Percentiles rank a stretch among this genome's conserved stretches.
These are phyloP conservation scores for Zaprionus bogoriensis DNA, from an alignment of 2,888 invertebrate species.

Conservation along the genomic window DNA sequence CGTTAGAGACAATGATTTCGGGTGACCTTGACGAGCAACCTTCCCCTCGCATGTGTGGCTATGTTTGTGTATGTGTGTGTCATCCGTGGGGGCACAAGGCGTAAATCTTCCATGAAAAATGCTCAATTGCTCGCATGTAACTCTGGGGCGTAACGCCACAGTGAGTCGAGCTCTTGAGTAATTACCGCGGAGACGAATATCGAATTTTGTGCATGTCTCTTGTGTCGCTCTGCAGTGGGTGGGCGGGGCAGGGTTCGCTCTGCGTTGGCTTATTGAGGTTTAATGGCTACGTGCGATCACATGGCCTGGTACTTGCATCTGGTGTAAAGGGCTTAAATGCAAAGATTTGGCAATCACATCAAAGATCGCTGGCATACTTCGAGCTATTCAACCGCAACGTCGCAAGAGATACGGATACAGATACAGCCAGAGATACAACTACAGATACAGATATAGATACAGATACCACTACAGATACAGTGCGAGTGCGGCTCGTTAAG, in stretches of 20 bases:
- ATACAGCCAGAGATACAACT: constrained; percentile 18
- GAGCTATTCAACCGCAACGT: constrained; percentile 75
- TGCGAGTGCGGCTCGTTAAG: constrained; percentile 19
- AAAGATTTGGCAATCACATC: constrained; percentile 72
- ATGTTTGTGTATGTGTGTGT: constrained; percentile 19
- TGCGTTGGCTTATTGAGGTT: constrained; percentile 37
- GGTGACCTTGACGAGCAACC: constrained; percentile 52
- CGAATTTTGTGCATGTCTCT: constrained; percentile 29
- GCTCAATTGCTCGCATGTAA: constrained; percentile 35
- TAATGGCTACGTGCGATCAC: constrained; percentile 59
- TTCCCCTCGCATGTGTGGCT: constrained; percentile 17
- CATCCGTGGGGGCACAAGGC: constrained; percentile 25
- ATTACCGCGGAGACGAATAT: constrained; percentile 60
- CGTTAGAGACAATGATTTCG: constrained; percentile 6
- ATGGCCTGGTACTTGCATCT: constrained; percentile 62
- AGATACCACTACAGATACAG: constrained; percentile 17
- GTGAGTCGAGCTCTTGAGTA: constrained; percentile 52
- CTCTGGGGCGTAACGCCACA: constrained; percentile 50
- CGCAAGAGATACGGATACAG: constrained; percentile 45
- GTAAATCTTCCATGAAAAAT: constrained; percentile 31
- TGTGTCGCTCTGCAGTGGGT: constrained; percentile 21
- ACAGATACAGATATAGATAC: constrained; percentile 23
- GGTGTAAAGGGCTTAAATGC: constrained; percentile 68
- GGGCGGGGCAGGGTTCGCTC: constrained; percentile 3
- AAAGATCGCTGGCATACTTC: constrained; percentile 66